Evolutionary conservation across 2,888 invertebrate species (phyloP).

Genomic region (Drosophila macrospina): DNA sequence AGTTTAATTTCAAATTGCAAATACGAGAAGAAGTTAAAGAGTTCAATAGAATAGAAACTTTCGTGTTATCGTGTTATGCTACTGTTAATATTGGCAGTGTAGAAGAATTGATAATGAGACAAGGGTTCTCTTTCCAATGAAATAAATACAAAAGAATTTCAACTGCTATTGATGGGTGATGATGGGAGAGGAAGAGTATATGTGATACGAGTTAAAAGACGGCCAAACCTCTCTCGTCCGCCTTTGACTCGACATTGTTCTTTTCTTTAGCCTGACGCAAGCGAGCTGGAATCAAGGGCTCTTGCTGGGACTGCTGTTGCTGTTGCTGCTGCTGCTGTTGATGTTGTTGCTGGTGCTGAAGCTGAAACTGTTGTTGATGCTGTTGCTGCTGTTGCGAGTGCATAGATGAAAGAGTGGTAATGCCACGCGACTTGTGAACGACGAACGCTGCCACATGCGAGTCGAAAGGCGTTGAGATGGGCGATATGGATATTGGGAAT

Average conservation of each 20-base stretch:
- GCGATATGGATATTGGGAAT: constrained; percentile 13
- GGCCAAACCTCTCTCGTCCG: constrained; percentile 88
- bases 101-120: neutral
- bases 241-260: constrained; percentile 88
- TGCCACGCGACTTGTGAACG: constrained; percentile 91
- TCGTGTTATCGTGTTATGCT: too few species aligned
- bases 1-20: too few species aligned
- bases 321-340: constrained; percentile 59
- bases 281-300: constrained; percentile 87
- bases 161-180: constrained; percentile 10
- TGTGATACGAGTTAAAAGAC: constrained; percentile 45
- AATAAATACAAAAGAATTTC: constrained; percentile 33
- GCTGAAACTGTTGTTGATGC: constrained; percentile 59
- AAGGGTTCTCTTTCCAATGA: constrained; percentile 20
- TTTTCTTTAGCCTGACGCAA: constrained; percentile 88
- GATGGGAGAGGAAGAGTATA: constrained; percentile 21
- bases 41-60: too few species aligned
- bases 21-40: too few species aligned
- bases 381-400: constrained; percentile 81
- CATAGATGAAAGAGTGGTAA: constrained; percentile 91
- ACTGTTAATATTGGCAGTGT: too few species aligned
- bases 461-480: constrained; percentile 38
- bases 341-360: constrained; percentile 56
- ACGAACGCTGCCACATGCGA: constrained; percentile 87
- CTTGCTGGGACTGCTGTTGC: constrained; percentile 81